Evolutionary conservation across 1,140 invertebrate species (phyloP).

Genomic region (Panulirus ornatus): DNA sequence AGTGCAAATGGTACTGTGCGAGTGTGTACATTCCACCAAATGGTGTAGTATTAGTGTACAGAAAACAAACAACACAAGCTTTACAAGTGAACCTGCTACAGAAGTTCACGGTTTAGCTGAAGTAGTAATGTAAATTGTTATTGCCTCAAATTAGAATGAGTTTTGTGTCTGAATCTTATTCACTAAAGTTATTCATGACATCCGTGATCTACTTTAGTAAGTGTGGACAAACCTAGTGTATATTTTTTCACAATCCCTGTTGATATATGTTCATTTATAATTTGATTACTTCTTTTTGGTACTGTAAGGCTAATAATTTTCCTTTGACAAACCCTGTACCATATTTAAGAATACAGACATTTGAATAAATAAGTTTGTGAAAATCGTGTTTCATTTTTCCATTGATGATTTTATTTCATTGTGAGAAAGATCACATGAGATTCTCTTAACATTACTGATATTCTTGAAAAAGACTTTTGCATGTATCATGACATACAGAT

Average conservation of each 20-base stretch:
- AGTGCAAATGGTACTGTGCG: constrained; percentile 68
- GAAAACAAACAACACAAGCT: constrained; percentile 67
- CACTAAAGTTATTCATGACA: constrained; percentile 44
- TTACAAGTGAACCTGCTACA: constrained; percentile 64
- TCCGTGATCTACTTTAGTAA: constrained; percentile 50
- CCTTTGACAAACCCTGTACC: constrained; percentile 61
- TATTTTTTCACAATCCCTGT: constrained; percentile 69
- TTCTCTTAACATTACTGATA: too few relatives aligned
- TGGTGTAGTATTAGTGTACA: constrained; percentile 73
- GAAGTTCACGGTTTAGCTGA: constrained; percentile 65
- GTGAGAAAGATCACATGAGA: too few relatives aligned
- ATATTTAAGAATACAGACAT: constrained; percentile 60
- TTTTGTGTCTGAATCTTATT: constrained; percentile 43
- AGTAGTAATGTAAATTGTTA: constrained; percentile 62
- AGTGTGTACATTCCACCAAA: constrained; percentile 70
- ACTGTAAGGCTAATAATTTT: constrained; percentile 60
- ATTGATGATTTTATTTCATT: too few relatives aligned
- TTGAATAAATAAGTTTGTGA: constrained; percentile 72
- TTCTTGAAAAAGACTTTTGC: too few relatives aligned
- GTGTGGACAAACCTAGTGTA: constrained; percentile 67
- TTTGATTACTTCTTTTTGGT: constrained; percentile 56
- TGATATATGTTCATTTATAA: constrained; percentile 59
- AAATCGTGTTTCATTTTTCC: constrained; percentile 34
- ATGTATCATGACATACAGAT: too few relatives aligned
- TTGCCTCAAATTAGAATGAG: constrained; percentile 56